Percentiles rank a stretch among this genome's conserved stretches.
phyloP scores from a whole-genome alignment of 2,797 vertebrate genomes.

The Champsocephalus gunnari region DNA sequence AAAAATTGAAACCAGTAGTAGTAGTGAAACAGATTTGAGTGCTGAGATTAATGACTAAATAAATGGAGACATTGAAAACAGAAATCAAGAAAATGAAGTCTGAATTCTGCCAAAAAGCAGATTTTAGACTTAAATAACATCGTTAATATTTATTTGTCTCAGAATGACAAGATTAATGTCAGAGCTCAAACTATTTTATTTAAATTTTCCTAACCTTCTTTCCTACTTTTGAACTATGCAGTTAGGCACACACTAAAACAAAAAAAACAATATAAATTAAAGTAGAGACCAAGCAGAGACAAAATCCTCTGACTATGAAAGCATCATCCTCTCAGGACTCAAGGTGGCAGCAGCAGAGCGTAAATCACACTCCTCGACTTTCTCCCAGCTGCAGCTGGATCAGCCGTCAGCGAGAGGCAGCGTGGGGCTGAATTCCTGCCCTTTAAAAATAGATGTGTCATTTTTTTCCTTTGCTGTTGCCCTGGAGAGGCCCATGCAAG shows the following conservation, averaged over 20 bases:
- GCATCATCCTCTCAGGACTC: slow-evolving; percentile 57
- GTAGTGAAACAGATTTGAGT: background rate
- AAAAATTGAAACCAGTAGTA: background rate
- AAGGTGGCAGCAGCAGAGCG: slow-evolving; percentile 86
- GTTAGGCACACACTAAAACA: background rate
- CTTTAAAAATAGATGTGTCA: slow-evolving; percentile 94
- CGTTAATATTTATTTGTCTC: slow-evolving; percentile 28
- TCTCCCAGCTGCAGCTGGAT: slow-evolving; percentile 62
- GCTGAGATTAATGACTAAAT: slow-evolving; percentile 17
- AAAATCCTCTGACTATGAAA: background rate
- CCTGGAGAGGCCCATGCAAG: slow-evolving; percentile 84
- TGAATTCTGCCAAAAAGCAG: slow-evolving; percentile 1
- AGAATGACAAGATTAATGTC: slow-evolving; percentile 12
- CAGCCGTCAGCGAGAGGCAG: slow-evolving; percentile 51
- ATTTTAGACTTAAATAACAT: slow-evolving; percentile 23
- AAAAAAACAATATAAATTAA: background rate
- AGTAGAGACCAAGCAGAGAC: slow-evolving; percentile 10
- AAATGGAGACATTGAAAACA: slow-evolving; percentile 2
- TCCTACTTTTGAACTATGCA: slow-evolving; percentile 1
- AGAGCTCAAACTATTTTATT: background rate
- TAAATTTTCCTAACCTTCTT: slow-evolving; percentile 4
- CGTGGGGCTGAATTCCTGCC: slow-evolving; percentile 82
- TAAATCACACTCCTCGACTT: slow-evolving; percentile 20
- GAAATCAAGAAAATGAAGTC: slow-evolving; percentile 11
- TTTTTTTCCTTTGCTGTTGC: slow-evolving; percentile 88